These are phyloP conservation scores for Etheostoma cragini DNA, from an alignment of 2,113 vertebrate genomes.

Conservation along the genomic window DNA sequence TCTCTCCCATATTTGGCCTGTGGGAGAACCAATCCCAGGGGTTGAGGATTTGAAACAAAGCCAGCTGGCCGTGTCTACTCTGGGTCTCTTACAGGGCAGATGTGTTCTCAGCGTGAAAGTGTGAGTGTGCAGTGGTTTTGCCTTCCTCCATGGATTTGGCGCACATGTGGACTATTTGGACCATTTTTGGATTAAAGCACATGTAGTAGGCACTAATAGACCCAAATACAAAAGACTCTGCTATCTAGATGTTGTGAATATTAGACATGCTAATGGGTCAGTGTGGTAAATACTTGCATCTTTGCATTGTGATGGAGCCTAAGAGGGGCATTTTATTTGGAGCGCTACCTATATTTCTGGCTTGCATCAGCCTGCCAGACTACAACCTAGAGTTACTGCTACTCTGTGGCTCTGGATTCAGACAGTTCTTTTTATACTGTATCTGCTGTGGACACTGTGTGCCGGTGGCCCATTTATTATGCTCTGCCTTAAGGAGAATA, in stretches of 20 bases:
- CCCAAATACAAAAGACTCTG: slow-evolving; percentile 25
- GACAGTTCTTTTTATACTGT: slow-evolving; percentile 74
- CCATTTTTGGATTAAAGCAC: slow-evolving; percentile 19
- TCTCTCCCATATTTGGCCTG: slow-evolving; percentile 81
- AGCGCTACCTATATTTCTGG: slow-evolving; percentile 52
- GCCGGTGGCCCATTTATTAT: slow-evolving; percentile 77
- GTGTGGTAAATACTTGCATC: slow-evolving; percentile 37
- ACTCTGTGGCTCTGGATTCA: slow-evolving; percentile 46
- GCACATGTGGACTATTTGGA: slow-evolving; percentile 37
- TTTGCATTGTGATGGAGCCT: slow-evolving; percentile 35
- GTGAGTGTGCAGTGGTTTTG: slow-evolving; percentile 41
- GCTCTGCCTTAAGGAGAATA: slow-evolving; percentile 65
- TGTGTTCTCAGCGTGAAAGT: slow-evolving; percentile 65
- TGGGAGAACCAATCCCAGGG: slow-evolving; percentile 79
- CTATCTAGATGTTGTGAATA: slow-evolving; percentile 10
- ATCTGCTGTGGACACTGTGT: slow-evolving; percentile 72
- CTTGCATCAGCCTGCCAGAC: slow-evolving; percentile 58
- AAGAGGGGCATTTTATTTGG: slow-evolving; percentile 66
- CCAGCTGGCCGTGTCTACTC: slow-evolving; percentile 78
- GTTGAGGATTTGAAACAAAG: slow-evolving; percentile 76
- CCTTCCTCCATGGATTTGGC: slow-evolving; percentile 45
- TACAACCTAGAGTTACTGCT: slow-evolving; percentile 60
- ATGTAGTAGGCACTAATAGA: slow-evolving; percentile 14
- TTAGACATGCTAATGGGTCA: slow-evolving; percentile 30
- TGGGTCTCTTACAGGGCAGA: slow-evolving; percentile 77